Evolutionary conservation across 1,140 invertebrate species (phyloP).

Genomic region (Homarus americanus): DNA sequence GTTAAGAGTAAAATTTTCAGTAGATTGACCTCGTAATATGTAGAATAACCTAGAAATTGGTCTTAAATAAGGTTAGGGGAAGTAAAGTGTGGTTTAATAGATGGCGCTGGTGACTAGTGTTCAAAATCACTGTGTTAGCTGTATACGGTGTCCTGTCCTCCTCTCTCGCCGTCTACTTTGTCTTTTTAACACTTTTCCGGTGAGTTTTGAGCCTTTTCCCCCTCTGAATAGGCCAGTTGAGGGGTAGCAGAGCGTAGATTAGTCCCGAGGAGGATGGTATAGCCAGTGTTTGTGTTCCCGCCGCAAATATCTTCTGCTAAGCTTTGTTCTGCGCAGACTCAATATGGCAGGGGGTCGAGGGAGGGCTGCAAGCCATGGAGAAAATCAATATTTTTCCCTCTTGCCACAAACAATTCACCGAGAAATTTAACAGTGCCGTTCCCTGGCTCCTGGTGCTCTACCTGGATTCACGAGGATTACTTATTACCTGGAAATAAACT

Average conservation of each 20-base stretch:
- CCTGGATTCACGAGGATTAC: conserved; percentile 31
- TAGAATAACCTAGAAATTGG: no score
- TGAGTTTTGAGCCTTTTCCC: not conserved
- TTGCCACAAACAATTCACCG: conserved; percentile 71
- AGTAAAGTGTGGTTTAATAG: conserved; percentile 14
- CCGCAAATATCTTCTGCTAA: conserved; percentile 79
- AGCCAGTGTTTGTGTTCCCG: conserved; percentile 35
- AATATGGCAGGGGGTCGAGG: conserved; percentile 77
- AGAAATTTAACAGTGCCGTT: conserved; percentile 68
- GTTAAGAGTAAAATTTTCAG: no score
- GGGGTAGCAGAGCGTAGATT: not conserved
- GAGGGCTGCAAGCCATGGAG: conserved; percentile 67
- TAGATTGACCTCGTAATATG: no score
- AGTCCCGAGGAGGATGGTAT: not conserved
- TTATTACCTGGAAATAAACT: conserved; percentile 42
- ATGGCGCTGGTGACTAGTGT: conserved; percentile 45
- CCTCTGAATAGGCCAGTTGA: not conserved
- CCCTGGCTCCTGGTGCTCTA: conserved; percentile 40
- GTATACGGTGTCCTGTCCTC: conserved; percentile 47
- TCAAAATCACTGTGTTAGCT: conserved; percentile 56
- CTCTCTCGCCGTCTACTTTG: conserved; percentile 16
- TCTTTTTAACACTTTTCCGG: conserved; percentile 35
- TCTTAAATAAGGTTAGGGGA: no score
- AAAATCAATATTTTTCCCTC: conserved; percentile 74
- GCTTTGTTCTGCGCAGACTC: conserved; percentile 81